Percentiles rank a stretch among this genome's conserved stretches.
phyloP scores from a whole-genome alignment of 2,888 invertebrate genomes.

The Pyrrhia umbra region DNA sequence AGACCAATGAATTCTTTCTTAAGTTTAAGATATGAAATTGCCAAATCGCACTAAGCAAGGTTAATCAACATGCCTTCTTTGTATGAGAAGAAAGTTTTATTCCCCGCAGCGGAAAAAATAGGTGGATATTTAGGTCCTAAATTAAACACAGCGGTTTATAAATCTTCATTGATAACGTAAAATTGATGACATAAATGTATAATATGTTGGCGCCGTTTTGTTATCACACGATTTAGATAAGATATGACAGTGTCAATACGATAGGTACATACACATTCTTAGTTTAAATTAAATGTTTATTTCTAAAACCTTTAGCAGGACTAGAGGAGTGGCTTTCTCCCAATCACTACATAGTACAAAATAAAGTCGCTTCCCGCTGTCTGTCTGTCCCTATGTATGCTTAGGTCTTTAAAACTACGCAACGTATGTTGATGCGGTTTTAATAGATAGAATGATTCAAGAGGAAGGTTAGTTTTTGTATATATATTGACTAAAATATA shows the following conservation, averaged over 20 bases:
- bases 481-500: no score
- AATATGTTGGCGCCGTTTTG: constrained; percentile 33
- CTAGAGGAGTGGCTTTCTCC: no score
- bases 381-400: no score
- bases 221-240: constrained; percentile 36
- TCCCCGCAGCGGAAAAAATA: neutral
- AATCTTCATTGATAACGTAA: neutral
- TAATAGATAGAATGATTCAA: no score
- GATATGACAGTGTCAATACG: constrained; percentile 5
- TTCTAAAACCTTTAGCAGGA: neutral
- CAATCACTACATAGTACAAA: no score
- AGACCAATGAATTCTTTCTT: no score
- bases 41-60: no score
- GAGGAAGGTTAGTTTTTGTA: no score
- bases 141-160: neutral
- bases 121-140: neutral
- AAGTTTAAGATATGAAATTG: no score
- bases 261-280: neutral
- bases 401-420: no score
- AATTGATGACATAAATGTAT: constrained; percentile 2
- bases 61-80: neutral
- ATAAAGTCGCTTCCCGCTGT: no score
- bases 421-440: no score
- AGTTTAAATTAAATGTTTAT: neutral
- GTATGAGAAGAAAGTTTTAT: neutral